Evolutionary conservation across 64 coral and sea anemone genomes (phyloP).

Genomic region (Orbicella faveolata): DNA sequence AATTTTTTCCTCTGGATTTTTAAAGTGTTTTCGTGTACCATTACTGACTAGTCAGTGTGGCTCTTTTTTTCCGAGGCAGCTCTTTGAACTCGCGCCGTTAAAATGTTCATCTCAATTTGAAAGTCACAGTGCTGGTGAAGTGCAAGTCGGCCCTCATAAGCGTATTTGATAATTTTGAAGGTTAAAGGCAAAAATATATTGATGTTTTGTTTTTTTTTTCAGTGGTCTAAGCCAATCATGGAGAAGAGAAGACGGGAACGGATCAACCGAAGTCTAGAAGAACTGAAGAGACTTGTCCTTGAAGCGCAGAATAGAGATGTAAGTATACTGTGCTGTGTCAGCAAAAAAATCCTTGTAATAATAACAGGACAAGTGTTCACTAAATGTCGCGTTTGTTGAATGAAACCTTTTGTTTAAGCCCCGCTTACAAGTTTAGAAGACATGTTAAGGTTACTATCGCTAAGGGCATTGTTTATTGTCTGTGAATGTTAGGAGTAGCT

Average conservation of each 20-base stretch:
- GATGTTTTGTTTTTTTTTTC: not conserved
- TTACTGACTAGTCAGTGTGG: not conserved
- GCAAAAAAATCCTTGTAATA: not conserved
- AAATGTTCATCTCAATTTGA: no score
- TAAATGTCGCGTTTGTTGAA: not conserved
- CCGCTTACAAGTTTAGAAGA: conserved; percentile 17
- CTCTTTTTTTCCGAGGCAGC: not conserved
- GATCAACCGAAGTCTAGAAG: conserved; percentile 78
- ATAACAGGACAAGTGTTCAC: not conserved
- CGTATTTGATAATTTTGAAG: not conserved
- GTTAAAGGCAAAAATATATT: not conserved
- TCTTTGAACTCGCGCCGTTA: no score
- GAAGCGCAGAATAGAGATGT: conserved; percentile 87
- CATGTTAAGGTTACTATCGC: conserved; percentile 14
- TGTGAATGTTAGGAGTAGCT: no score
- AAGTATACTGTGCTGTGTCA: conserved; percentile 18
- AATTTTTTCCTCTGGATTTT: not conserved
- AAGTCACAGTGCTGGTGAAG: no score
- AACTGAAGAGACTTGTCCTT: conserved; percentile 75
- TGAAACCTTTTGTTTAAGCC: not conserved
- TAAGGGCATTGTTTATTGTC: not conserved
- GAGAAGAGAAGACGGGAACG: conserved; percentile 88
- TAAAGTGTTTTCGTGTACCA: not conserved
- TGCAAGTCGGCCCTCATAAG: not conserved
- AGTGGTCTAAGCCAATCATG: conserved; percentile 96